Evolutionary conservation across 2,113 vertebrate species (phyloP).

Genomic region (Dasyornis broadbenti): DNA sequence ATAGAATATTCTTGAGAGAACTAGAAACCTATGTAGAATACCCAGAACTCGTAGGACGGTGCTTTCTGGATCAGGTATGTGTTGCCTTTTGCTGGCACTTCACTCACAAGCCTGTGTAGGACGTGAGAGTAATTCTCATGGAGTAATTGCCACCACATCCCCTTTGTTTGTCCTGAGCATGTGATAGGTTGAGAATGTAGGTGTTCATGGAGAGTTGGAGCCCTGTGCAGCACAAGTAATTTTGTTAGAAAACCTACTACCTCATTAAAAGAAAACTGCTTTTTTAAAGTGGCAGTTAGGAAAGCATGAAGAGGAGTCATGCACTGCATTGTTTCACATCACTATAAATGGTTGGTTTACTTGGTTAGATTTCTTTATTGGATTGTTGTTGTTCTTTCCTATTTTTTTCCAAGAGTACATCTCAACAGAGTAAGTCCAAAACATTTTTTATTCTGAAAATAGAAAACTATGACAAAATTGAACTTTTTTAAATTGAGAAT

Average conservation of each 20-base stretch:
- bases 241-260: neutral
- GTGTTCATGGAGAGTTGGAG: neutral
- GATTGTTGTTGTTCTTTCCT: neutral
- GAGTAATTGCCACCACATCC: neutral
- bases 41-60: constrained; percentile 89
- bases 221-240: neutral
- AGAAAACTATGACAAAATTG: neutral
- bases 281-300: neutral
- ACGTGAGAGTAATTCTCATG: neutral
- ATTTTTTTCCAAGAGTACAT: neutral
- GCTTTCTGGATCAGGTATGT: constrained; percentile 89
- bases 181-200: neutral
- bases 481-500: neutral
- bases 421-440: neutral
- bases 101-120: neutral
- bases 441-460: neutral
- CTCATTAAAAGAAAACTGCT: neutral
- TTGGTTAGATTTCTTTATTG: neutral
- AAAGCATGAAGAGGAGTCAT: neutral
- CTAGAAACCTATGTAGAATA: constrained; percentile 86
- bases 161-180: neutral
- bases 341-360: neutral
- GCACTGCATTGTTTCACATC: neutral
- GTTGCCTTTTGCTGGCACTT: neutral
- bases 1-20: constrained; percentile 89